phyloP scores from a whole-genome alignment of 2,888 invertebrate genomes.

The Lepidonotus clava region DNA sequence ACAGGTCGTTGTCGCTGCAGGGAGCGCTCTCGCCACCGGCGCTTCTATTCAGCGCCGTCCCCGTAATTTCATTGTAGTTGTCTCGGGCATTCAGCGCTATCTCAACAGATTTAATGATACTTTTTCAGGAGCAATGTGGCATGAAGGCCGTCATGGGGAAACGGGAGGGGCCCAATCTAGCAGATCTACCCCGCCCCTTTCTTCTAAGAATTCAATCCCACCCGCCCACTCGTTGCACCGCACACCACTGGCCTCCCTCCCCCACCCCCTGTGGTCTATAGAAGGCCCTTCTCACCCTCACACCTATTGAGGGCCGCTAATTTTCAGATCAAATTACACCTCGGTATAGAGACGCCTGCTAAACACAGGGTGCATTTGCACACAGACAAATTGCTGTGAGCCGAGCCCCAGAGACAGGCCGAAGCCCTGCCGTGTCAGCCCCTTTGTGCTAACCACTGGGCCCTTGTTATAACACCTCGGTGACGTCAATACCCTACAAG shows the following conservation, averaged over 20 bases:
- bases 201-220: neutral
- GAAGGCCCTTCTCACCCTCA: neutral
- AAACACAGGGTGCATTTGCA: conserved; percentile 34
- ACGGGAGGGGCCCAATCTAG: conserved; percentile 42
- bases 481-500: no score
- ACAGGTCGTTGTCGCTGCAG: neutral
- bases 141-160: conserved; percentile 35
- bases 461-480: no score
- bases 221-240: no score
- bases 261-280: neutral
- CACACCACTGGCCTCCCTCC: neutral
- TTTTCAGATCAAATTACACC: conserved; percentile 53
- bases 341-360: conserved; percentile 18
- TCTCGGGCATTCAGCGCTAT: conserved; percentile 47
- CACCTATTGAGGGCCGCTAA: conserved; percentile 25
- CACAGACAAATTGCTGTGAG: conserved; percentile 40
- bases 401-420: no score
- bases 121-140: conserved; percentile 53
- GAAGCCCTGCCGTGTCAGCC: no score
- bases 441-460: no score
- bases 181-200: conserved; percentile 11
- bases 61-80: conserved; percentile 53
- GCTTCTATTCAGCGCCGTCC: conserved; percentile 24
- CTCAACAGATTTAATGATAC: conserved; percentile 58
- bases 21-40: conserved; percentile 40